Evolutionary conservation across 2,797 vertebrate species (phyloP).

Genomic region (Poliocrania exsul): DNA sequence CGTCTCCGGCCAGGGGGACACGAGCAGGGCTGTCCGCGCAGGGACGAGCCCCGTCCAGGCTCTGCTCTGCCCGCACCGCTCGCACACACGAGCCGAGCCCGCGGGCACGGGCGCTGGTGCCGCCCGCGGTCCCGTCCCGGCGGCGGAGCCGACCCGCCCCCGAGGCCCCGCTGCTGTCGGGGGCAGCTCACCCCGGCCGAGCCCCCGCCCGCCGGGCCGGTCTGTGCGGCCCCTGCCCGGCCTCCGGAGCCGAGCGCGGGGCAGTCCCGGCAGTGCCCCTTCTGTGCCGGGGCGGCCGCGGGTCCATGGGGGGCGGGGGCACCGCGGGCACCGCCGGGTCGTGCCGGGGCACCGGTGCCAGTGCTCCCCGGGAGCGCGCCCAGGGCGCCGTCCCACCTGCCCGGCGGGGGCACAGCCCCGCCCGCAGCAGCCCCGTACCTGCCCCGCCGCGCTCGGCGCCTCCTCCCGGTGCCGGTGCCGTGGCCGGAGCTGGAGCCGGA

Average conservation of each 20-base stretch:
- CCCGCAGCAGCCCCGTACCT: neutral
- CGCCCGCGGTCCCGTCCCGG: neutral
- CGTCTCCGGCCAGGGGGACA: rapidly evolving
- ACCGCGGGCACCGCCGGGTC: neutral
- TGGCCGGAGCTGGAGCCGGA: too few relatives aligned
- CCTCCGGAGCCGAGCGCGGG: neutral
- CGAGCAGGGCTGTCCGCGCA: rapidly evolving
- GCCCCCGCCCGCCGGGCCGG: neutral
- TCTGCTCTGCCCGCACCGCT: neutral
- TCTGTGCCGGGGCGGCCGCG: neutral
- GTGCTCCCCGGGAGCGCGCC: neutral
- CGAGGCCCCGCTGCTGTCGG: too few relatives aligned
- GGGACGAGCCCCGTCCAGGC: neutral
- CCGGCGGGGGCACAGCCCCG: neutral
- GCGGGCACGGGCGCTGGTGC: too few relatives aligned
- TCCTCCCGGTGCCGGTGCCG: neutral
- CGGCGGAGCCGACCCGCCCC: neutral
- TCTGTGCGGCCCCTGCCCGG: neutral
- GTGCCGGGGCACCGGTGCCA: neutral
- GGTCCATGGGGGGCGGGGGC: too few relatives aligned
- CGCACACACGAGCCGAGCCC: neutral
- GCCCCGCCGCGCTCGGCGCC: neutral
- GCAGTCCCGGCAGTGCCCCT: neutral
- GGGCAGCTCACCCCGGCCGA: too few relatives aligned
- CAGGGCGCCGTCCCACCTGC: neutral